Base-by-base conservation (phyloP, 2,888 invertebrate species). In the Mallateleia sp. region DNA sequence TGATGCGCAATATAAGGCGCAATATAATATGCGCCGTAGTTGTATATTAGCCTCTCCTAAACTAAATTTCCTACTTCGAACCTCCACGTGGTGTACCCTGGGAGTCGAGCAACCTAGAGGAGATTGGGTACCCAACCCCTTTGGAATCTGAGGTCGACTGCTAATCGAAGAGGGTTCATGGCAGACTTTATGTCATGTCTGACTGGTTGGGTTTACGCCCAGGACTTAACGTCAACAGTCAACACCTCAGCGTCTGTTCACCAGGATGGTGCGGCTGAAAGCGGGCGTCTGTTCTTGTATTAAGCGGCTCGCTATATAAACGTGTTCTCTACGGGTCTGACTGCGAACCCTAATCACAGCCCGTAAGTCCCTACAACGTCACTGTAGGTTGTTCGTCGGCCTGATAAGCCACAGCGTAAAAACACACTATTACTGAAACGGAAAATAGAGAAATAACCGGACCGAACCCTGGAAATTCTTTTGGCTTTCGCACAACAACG, bases 241-340 rank as follows among this genome's bases (percentile, higher is more conserved):
- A 62, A 15, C 62, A 6, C 32, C 8, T 62, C 42, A 62, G 32
- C 38, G 62, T 42, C 62, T 62, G 62, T 62, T 42, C 54, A 54
- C 54, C 54, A 25, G 24, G 54, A 24, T 22, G 54, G 54, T 54
- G 25, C 54, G 54, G 54, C 42, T 42, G 42, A 62, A 45, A 64
- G 42, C 64, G 64, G 64, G 45, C 45, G 45, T 64, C 64, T 64
- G 64, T 38, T 64, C 25, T 64, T 64, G 64, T 24, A 64, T 45
- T n/a, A 64, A 64, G 45, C 45, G 64, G 64, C 45, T 64, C 56
- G 42, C 52, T 69, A 69, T 69, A 69, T 52, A 54, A 69, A 69
- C 11, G 38, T 38, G 38, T 8, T 15, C 14, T 24, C 1, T 28
- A 20, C 11, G 15, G 52, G 50, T 25, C n/a, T 54, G 69, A 34